Percentiles rank a stretch among this genome's conserved stretches.
Conservation (phyloP, 2,113 vertebrate species). For the Amphilophus citrinellus region DNA sequence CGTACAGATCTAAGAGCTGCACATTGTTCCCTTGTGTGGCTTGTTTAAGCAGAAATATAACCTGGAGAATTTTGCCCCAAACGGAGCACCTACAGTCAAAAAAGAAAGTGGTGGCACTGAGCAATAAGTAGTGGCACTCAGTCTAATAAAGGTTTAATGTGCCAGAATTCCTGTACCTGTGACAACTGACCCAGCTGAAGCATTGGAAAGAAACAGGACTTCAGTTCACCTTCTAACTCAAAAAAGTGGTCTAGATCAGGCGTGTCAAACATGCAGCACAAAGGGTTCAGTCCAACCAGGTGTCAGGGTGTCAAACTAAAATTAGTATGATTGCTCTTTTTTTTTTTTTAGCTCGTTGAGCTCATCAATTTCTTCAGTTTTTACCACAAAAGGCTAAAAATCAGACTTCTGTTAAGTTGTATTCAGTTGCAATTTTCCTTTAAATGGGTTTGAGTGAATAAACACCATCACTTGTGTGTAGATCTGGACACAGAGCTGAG, state of each 20-base stretch:
- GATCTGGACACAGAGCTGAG: slow-evolving; percentile 7
- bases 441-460: not conserved
- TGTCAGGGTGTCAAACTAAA: not conserved
- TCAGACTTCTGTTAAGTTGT: not conserved
- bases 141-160: slow-evolving; percentile 1
- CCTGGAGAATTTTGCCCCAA: not conserved
- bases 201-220: not conserved
- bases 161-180: not conserved
- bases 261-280: not conserved
- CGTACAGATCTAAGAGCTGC: not conserved
- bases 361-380: slow-evolving; percentile 7
- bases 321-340: slow-evolving; percentile 11
- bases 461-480: not conserved
- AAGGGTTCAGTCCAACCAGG: not conserved
- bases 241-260: not conserved
- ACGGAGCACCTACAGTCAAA: not conserved
- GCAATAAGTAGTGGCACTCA: not conserved
- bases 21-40: not conserved
- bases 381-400: not conserved
- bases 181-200: not conserved
- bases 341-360: not conserved
- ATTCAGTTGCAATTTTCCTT: not conserved
- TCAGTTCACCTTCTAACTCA: not conserved
- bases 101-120: not conserved
- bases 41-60: not conserved